Evolutionary conservation across 2,888 invertebrate genomes (phyloP).

Genomic region (Calliphora vomitoria): DNA sequence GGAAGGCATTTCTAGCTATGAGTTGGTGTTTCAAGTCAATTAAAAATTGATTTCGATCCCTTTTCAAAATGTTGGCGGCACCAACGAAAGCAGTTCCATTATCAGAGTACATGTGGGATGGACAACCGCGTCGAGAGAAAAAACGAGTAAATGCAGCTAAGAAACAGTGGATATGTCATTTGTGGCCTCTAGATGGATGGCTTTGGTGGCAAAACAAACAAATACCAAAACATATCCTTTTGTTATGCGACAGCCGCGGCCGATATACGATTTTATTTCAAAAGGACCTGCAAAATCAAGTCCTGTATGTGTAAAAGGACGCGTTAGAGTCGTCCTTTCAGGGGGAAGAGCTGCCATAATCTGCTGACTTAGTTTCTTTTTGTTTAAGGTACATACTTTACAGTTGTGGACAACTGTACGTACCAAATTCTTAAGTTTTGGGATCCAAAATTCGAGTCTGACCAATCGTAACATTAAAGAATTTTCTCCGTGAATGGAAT

Average conservation of each 20-base stretch:
- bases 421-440: too few relatives aligned
- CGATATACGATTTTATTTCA: background rate
- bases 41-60: background rate
- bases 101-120: background rate
- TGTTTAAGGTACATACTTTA: constrained; percentile 3
- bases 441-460: background rate
- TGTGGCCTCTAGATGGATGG: background rate
- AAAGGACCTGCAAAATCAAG: background rate
- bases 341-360: too few relatives aligned
- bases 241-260: background rate
- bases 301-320: background rate
- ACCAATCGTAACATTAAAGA: background rate
- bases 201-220: constrained; percentile 2
- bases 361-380: too few relatives aligned
- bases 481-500: background rate
- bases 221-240: background rate
- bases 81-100: constrained; percentile 30
- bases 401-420: too few relatives aligned
- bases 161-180: constrained; percentile 2
- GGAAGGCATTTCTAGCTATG: background rate
- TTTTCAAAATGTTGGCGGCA: background rate
- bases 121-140: background rate
- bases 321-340: too few relatives aligned
- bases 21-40: background rate
- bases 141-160: constrained; percentile 6